Base-by-base conservation (phyloP, 2,797 vertebrate genomes). In the Picus viridis region DNA sequence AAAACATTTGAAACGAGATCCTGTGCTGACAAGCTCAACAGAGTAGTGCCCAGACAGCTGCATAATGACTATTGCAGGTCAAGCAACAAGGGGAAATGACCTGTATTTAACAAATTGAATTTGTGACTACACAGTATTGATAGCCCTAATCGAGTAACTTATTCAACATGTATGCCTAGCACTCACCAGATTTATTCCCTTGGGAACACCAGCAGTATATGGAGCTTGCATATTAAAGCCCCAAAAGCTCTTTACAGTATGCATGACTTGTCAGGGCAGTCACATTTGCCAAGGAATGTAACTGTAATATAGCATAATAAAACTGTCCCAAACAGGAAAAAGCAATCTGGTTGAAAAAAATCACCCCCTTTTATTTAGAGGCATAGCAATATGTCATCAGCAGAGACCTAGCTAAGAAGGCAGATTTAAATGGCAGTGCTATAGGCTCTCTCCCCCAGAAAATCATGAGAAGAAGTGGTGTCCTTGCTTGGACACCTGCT, bases 51-150 rank as follows among this genome's bases (percentile, higher is more conserved):
- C 65, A 77, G 56, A 57, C 63, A 90, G 85, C 16, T 56, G 24
- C n/a, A 29, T 74, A 70, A 45, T 74, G 43, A 83, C n/a, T 51
- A 87, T 76, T 77, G 29, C 67, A 88, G 71, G 90, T 85, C 75
- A 92, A 92, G 70, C 58, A 90, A 43, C 72, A 69, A 74, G 30
- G 70, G 84, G 59, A 93, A 95, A 92, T 76, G 4, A 71, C 59
- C 62, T 75, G 7, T 49, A 59, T 78, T 90, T 87, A 92, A 81
- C 54, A 78, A 63, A 94, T 57, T 30, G 58, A 83, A 78, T 89
- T 90, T 84, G 65, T 68, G 36, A 62, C 87, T 93, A 47, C 62
- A 43, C 59, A 41, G 12, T 86, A 90, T 75, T 67, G 65, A 80
- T 74, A 93, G 47, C 17, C 47, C 24, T 72, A 63, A 72, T 7